Evolutionary conservation across 2,113 vertebrate species (phyloP), one percentile per base, ranked within the genome.

Genomic region (Merops nubicus): DNA sequence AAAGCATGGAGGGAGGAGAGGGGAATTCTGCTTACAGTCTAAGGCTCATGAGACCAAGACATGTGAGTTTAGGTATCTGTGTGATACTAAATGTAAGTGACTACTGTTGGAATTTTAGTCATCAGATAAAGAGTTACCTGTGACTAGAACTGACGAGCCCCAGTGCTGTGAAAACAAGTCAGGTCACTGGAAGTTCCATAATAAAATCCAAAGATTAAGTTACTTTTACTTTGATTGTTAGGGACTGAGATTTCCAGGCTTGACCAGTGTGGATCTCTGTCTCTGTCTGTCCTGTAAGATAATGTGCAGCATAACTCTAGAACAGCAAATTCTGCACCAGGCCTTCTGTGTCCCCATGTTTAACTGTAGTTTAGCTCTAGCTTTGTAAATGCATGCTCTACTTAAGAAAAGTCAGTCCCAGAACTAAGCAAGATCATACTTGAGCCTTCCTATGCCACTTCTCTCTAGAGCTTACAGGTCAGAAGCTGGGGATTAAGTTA

Each of bases 401-500:
- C 45, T 74, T 91, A 17, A 77, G 57, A 76, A 91, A 36, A 85
- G 40, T 56, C 65, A 68, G 60, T 60, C 40, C n/a, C 2, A 15
- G 48, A 90, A 16, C 65, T 42, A 33, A 89, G 42, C 2, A 14
- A 89, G 64, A 64, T 82, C 56, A 15, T 64, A 56, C 26, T 25
- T 56, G 34, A 70, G 67, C 59, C 60, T 93, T 91, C 34, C 31
- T 31, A 29, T 85, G 31, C 48, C 48, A 22, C 36, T 0, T 93
- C 79, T 83, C 28, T 36, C 67, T 48, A 11, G 11, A 76, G 25
- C 67, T 85, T 6, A 2, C 0, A 7, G 36, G 62, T 92, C 62
- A 83, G 88, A 79, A 85, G 19, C 53, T 93, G 70, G n/a, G 69
- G 16, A 57, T 94, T 97, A 75, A 72, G 34, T 51, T 97, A 83